phyloP scores from a whole-genome alignment of 2,797 vertebrate genomes.

The Megalops cyprinoides region DNA sequence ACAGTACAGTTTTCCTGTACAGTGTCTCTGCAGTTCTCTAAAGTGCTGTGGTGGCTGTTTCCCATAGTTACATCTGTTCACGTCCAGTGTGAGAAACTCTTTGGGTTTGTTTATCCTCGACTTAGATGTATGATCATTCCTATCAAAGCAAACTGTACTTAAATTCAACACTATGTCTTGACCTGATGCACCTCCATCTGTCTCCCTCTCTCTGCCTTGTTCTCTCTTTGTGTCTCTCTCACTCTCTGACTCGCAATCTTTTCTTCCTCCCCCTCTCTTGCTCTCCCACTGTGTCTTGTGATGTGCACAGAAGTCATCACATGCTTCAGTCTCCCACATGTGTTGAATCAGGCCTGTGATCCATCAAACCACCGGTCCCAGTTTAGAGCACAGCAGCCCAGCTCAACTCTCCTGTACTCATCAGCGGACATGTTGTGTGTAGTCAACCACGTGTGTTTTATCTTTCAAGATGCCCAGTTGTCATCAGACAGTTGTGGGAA shows the following conservation, averaged over 20 bases:
- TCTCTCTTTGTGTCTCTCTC: background rate
- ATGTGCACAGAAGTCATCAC: background rate
- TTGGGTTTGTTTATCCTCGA: background rate
- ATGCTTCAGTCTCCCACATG: background rate
- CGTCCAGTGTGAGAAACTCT: background rate
- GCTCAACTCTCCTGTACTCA: too few species aligned
- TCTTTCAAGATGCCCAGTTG: too few species aligned
- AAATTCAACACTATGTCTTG: background rate
- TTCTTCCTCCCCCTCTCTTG: too few species aligned
- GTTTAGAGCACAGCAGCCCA: too few species aligned
- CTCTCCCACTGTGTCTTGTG: too few species aligned
- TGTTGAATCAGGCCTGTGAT: too few species aligned
- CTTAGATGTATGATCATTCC: background rate
- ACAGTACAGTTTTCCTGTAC: background rate
- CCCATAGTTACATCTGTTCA: background rate
- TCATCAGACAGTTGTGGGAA: too few species aligned
- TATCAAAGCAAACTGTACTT: background rate
- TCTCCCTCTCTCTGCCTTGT: background rate
- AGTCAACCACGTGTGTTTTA: too few species aligned
- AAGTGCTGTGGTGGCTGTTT: background rate
- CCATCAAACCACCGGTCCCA: too few species aligned
- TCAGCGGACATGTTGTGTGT: too few species aligned
- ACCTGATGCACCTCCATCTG: background rate
- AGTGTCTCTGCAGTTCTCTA: background rate
- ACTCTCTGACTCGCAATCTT: background rate